Evolutionary conservation across 2,113 vertebrate species (phyloP).

Genomic region (Centrocercus urophasianus): DNA sequence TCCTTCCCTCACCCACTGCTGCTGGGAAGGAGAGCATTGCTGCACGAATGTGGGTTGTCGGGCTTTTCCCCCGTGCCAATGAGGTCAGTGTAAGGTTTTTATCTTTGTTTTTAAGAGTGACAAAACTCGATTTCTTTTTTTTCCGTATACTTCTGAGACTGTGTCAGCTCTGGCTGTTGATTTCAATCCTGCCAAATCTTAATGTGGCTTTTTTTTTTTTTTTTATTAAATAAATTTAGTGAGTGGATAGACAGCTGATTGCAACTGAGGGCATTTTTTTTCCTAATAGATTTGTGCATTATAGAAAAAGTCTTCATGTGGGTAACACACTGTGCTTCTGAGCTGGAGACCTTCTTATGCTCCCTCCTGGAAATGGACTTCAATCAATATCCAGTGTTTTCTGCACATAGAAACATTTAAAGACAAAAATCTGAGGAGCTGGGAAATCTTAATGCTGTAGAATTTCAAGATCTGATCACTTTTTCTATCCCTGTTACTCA

Average conservation of each 20-base stretch:
- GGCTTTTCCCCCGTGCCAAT: fast-evolving
- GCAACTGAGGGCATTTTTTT: neutral
- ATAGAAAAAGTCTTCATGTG: neutral
- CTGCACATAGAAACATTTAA: neutral
- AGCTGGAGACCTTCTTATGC: fast-evolving
- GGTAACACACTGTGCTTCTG: neutral
- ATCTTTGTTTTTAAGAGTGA: neutral
- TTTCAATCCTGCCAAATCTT: neutral
- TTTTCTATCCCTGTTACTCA: too few species aligned
- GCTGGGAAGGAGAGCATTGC: fast-evolving
- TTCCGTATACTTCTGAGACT: neutral
- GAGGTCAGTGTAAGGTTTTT: neutral
- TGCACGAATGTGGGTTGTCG: neutral
- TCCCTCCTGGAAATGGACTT: neutral
- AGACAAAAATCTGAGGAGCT: neutral
- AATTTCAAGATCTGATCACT: neutral
- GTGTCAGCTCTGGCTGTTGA: neutral
- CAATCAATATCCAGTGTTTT: neutral
- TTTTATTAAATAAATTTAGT: neutral
- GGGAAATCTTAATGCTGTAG: neutral
- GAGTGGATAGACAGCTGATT: neutral
- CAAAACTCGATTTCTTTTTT: neutral
- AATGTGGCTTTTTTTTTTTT: neutral
- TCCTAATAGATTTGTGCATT: neutral
- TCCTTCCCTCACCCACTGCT: neutral